Evolutionary conservation across 1,140 invertebrate genomes (phyloP), one percentile per base, ranked within the genome.

Genomic region (Trinorchestia longiramus): DNA sequence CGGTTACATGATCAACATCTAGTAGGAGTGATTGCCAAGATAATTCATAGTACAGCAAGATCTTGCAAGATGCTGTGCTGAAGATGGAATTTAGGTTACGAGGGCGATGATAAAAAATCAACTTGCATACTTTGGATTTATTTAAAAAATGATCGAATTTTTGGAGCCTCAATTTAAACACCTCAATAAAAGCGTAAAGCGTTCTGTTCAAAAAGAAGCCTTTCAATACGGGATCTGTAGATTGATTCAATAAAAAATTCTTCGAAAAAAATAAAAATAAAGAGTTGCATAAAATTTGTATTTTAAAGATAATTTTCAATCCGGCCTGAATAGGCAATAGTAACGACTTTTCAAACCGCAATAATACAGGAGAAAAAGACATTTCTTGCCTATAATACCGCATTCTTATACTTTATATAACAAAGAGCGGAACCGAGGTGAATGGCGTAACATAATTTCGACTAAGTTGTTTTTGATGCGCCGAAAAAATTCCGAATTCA

Each of bases 1-100:
- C 62, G 62, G 62, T 77, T 77, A 77, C 62, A 77, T 77, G 62
- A 77, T 77, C 62, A 77, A 77, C 62, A 77, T 77, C 62, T 77
- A 77, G 62, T 53, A 53, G 6, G 47, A 53, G 47, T 23, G 62
- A 77, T 77, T 77, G 62, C 62, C 62, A 77, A 77, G 62, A 77
- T 77, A 77, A 28, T 77, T 77, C 62, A 77, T 77, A 77, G 62
- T 77, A 77, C 62, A 23, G 62, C 62, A 77, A 77, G 36, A 77
- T 77, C 62, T 77, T 77, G 62, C 62, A 77, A 77, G 62, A 77
- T 77, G 62, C 62, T 77, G 28, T 77, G 28, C 62, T 77, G 62
- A 77, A 77, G 62, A 77, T 77, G 62, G 62, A 77, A 23, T 77
- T 77, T 77, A 77, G 62, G 28, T 15, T 77, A 28, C 62, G 3